Percentiles rank a stretch among this genome's conserved stretches.
These are phyloP conservation scores for Lithophane socia DNA, from an alignment of 2,888 invertebrate species.

Conservation along the genomic window DNA sequence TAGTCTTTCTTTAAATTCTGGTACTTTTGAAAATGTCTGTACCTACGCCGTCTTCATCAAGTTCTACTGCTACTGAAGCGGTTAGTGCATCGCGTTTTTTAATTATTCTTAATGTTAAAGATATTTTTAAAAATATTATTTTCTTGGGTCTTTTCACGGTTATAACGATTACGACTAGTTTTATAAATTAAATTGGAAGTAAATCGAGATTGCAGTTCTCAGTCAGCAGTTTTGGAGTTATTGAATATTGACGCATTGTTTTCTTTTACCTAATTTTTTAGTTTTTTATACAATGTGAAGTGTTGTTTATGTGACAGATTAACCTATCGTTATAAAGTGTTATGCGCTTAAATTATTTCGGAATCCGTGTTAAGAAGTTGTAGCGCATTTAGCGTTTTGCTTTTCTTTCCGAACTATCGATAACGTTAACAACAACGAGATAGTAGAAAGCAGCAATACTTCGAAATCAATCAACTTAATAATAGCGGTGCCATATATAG, in stretches of 20 bases:
- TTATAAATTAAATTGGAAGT: neutral
- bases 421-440: too few species aligned
- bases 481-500: neutral
- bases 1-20: neutral
- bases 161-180: neutral
- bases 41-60: neutral
- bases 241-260: neutral
- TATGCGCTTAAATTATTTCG: neutral
- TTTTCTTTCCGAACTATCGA: neutral
- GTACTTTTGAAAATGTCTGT: conserved; percentile 26
- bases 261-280: too few species aligned
- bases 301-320: neutral
- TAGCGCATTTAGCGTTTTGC: too few species aligned
- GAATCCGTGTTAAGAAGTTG: neutral
- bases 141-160: neutral
- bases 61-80: neutral
- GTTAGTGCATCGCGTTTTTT: conserved; percentile 25
- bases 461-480: neutral
- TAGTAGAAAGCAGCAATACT: neutral
- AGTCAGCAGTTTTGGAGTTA: neutral
- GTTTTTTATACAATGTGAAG: neutral
- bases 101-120: neutral
- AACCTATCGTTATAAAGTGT: neutral
- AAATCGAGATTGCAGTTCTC: neutral
- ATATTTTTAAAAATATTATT: neutral